Evolutionary conservation across 1,140 invertebrate genomes (phyloP), one percentile per base, ranked within the genome.

Genomic region (Ctenoplectra terminalis): DNA sequence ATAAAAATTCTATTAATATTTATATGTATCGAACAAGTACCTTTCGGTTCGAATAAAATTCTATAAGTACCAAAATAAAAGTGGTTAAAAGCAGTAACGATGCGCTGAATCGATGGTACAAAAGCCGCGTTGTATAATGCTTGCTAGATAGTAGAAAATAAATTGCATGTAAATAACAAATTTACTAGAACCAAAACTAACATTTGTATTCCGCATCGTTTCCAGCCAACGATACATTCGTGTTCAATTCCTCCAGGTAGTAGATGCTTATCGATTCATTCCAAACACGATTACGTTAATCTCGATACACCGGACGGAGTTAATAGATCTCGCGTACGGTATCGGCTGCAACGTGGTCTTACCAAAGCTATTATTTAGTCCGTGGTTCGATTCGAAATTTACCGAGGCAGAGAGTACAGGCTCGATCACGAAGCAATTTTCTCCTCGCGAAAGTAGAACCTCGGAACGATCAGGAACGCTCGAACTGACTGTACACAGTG

Each of bases 401-500:
- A 74, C 37, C 52, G 52, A 34, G 15, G 7, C 11, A 5, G n/a
- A 23, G n/a, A 34, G n/a, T 40, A 40, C n/a, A 37, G 50, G 2
- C 56, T 23, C 26, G 13, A 15, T 48, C 50, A n/a, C 48, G 66
- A 52, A 58, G 75, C 43, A 82, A 82, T 82, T 82, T 79, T 61
- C 76, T 50, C 58, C 50, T 5, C n/a, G 17, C 9, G 29, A 46
- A 69, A 69, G 40, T 70, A 37, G 72, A 40, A 86, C 50, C 52
- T 72, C 48, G 31, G n/a, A 23, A 52, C 64, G 26, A 43, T 46
- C 73, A 15, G n/a, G 37, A 23, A 52, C 46, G 40, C 26, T 69
- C 58, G 60, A 81, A 63, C 69, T 26, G 66, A 89, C 84, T 85
- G 87, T 83, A 86, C 84, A 85, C 84, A 84, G 80, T 79, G 76